These are phyloP conservation scores for Drosophila subobscura DNA, from an alignment of 1,140 invertebrate species.

Conservation along the genomic window DNA sequence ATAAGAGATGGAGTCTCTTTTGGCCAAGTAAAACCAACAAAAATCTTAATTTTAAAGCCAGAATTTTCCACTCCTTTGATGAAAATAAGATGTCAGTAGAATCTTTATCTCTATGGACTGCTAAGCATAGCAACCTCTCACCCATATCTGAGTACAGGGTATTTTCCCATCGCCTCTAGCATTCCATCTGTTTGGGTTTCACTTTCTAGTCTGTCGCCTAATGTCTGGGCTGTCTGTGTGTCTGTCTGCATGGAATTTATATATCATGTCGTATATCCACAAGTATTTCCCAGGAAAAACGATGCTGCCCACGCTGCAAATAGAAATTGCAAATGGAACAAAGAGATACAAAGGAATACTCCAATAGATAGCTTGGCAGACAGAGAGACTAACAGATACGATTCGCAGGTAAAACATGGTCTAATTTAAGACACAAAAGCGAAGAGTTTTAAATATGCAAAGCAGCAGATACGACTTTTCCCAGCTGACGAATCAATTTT, in stretches of 20 bases:
- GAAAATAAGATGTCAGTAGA: no score
- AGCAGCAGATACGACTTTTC: conserved; percentile 26
- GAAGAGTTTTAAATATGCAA: conserved; percentile 27
- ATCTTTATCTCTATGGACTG: no score
- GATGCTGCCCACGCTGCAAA: neutral
- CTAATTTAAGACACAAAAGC: conserved; percentile 37
- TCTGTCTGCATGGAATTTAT: conserved; percentile 28
- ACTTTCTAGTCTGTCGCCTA: conserved; percentile 32
- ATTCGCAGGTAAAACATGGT: conserved; percentile 11
- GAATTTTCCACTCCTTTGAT: no score
- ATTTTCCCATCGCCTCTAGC: no score
- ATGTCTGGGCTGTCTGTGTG: neutral
- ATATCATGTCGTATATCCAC: conserved; percentile 44
- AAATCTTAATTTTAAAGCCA: no score
- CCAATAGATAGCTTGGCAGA: neutral
- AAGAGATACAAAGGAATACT: no score
- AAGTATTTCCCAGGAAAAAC: conserved; percentile 35
- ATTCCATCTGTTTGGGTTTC: conserved; percentile 5
- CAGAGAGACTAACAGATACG: neutral
- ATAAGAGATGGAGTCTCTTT: no score
- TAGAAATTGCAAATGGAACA: no score
- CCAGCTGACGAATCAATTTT: conserved; percentile 28
- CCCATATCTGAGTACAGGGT: no score
- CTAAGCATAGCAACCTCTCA: no score
- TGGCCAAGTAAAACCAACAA: no score